phyloP scores from a whole-genome alignment of 23 tunicate genomes.

The Diplosoma virens region DNA sequence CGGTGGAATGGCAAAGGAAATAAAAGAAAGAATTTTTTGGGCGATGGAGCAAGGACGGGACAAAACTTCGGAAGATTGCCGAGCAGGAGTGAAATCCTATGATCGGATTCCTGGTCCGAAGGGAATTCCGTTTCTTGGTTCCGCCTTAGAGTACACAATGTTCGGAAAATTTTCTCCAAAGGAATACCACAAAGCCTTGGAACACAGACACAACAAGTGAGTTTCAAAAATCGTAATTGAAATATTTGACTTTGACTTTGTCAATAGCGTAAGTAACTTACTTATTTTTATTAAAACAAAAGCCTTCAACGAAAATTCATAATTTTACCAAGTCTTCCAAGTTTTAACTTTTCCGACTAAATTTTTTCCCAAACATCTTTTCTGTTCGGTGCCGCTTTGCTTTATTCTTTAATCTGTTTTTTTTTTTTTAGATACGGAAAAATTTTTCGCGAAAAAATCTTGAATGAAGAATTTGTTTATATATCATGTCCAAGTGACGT shows the following conservation, averaged over 20 bases:
- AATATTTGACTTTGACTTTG: too few species aligned
- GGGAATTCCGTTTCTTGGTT: conserved; percentile 63
- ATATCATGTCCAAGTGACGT: conserved; percentile 76
- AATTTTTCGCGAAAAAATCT: conserved; percentile 62
- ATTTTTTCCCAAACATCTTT: too few species aligned
- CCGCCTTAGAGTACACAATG: conserved; percentile 70
- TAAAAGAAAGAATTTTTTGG: too few species aligned
- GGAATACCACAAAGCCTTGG: conserved; percentile 55
- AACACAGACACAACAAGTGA: conserved; percentile 51
- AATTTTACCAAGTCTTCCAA: not conserved
- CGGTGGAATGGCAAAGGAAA: too few species aligned
- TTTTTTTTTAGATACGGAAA: conserved; percentile 59
- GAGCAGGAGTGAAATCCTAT: conserved; percentile 5
- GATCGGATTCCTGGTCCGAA: conserved; percentile 63
- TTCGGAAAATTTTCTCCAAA: conserved; percentile 64
- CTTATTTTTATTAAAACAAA: too few species aligned
- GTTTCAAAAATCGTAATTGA: too few species aligned
- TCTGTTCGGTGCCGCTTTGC: too few species aligned
- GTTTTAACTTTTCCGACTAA: not conserved
- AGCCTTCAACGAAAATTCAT: not conserved
- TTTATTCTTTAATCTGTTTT: not conserved
- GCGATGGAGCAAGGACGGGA: not conserved
- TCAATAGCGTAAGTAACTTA: too few species aligned
- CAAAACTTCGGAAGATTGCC: not conserved
- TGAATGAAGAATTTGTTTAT: conserved; percentile 76